phyloP scores from a whole-genome alignment of 92 coral and sea anemone genomes.

The Palythoa heliodiscus region DNA sequence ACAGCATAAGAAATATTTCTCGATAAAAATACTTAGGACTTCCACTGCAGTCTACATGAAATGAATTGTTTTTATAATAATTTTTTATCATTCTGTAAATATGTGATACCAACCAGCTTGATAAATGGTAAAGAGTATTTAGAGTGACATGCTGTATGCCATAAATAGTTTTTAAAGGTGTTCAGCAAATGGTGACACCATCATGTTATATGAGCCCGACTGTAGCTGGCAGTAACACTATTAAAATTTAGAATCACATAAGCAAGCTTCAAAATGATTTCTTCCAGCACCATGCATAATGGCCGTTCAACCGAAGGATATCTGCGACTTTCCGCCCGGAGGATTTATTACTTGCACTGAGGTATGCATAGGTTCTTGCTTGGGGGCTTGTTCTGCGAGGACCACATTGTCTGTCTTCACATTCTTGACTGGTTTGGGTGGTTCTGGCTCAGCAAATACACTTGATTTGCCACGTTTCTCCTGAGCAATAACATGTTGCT shows the following conservation, averaged over 20 bases:
- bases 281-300: neutral
- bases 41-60: neutral
- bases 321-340: slow-evolving; percentile 93
- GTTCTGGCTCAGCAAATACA: slow-evolving; percentile 62
- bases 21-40: neutral
- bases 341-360: slow-evolving; percentile 82
- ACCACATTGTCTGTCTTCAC: slow-evolving; percentile 28
- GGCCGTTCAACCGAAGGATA: slow-evolving; percentile 72
- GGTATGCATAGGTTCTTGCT: slow-evolving; percentile 47
- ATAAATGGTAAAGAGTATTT: neutral
- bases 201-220: neutral
- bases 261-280: neutral
- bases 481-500: slow-evolving; percentile 64
- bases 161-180: neutral
- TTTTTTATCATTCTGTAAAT: neutral
- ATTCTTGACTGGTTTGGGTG: slow-evolving; percentile 31
- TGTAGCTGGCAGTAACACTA: neutral
- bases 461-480: slow-evolving; percentile 86
- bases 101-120: neutral
- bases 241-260: neutral
- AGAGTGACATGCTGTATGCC: neutral
- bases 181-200: neutral
- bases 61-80: neutral
- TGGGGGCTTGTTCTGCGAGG: slow-evolving; percentile 7
- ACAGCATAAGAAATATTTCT: neutral